phyloP scores from a whole-genome alignment of 2,113 vertebrate species.

The Rhea americana region DNA sequence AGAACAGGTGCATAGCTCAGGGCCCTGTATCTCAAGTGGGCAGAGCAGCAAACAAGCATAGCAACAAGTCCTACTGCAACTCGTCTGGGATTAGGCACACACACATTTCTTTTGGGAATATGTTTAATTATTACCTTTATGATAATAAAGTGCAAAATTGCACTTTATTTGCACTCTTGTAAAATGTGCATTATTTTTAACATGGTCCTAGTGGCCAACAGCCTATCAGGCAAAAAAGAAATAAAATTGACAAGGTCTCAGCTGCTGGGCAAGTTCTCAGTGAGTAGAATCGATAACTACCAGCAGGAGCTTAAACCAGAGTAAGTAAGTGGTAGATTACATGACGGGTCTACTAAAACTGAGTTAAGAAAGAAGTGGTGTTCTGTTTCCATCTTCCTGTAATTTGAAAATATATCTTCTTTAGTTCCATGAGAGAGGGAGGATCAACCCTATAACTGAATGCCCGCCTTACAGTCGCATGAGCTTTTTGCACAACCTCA shows the following conservation, averaged over 20 bases:
- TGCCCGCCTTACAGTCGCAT: rapidly evolving
- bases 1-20: background rate
- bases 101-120: background rate
- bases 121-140: background rate
- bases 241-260: background rate
- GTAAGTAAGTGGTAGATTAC: background rate
- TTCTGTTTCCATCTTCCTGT: background rate
- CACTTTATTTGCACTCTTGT: too few species aligned
- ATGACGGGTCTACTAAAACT: background rate
- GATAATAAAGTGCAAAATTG: background rate
- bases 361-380: background rate
- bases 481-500: background rate
- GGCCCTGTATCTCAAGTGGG: background rate
- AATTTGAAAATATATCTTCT: background rate
- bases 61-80: background rate
- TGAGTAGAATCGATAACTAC: background rate
- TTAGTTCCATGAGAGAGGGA: background rate
- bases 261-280: background rate
- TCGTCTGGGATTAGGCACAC: background rate
- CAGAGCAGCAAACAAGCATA: background rate
- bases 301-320: background rate
- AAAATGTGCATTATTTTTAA: background rate
- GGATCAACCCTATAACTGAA: background rate
- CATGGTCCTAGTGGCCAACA: background rate
- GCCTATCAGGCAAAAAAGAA: background rate